A percentile compares a stretch with the other conserved stretches of the same genome.
These are phyloP conservation scores for Dinomys branickii DNA, from an alignment of 2,113 vertebrate genomes.

Conservation along the genomic window DNA sequence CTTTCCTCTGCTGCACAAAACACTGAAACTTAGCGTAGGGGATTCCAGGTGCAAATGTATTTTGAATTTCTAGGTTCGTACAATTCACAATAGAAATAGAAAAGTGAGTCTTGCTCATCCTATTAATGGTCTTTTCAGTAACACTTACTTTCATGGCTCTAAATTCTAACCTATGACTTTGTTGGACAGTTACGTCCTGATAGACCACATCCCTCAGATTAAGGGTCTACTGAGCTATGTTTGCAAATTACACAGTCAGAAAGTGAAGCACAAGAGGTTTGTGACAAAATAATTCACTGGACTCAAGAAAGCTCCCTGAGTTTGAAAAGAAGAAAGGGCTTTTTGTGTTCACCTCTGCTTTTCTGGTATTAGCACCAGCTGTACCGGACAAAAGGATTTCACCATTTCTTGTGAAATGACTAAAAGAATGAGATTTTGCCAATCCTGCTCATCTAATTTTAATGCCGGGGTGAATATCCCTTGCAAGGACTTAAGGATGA, in stretches of 20 bases:
- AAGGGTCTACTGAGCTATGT: background rate
- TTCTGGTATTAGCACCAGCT: background rate
- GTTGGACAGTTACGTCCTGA: background rate
- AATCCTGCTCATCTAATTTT: background rate
- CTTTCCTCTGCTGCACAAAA: background rate
- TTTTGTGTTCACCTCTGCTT: background rate
- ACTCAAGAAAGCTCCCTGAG: background rate
- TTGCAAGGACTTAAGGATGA: background rate
- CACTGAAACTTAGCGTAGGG: background rate
- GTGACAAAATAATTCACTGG: background rate
- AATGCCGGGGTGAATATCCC: background rate
- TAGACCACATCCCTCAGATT: background rate
- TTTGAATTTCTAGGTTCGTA: background rate
- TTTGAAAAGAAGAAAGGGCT: background rate
- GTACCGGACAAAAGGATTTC: background rate
- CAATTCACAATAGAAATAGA: background rate
- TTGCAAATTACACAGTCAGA: background rate
- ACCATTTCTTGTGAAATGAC: background rate
- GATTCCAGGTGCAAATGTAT: background rate
- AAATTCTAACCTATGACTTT: background rate
- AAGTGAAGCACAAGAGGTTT: background rate
- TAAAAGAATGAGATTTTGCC: background rate
- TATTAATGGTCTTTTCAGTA: background rate
- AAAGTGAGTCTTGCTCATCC: background rate
- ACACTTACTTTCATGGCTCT: background rate